phyloP scores from a whole-genome alignment of 2,797 vertebrate genomes.

The Rhodeus uyekii region DNA sequence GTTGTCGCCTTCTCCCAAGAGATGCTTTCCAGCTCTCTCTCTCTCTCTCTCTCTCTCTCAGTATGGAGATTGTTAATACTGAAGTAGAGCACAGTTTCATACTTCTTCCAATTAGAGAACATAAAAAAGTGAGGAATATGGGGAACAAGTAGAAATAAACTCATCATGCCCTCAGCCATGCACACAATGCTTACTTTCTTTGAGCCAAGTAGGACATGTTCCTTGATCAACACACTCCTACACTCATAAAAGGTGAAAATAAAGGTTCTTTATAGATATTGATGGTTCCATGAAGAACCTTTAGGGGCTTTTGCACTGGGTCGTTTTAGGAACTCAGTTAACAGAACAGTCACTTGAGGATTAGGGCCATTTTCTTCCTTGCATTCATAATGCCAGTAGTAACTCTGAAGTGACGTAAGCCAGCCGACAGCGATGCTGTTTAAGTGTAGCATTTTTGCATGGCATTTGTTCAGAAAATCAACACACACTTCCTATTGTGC shows the following conservation, averaged over 20 bases:
- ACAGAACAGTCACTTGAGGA: too few species aligned
- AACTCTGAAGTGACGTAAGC: too few species aligned
- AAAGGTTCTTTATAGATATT: background rate
- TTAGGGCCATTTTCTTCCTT: too few species aligned
- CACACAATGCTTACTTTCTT: background rate
- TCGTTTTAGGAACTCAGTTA: background rate
- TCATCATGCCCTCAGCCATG: conserved; percentile 13
- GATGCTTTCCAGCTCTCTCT: background rate
- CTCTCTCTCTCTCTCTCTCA: background rate
- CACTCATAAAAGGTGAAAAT: background rate
- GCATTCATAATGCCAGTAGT: too few species aligned
- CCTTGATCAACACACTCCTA: background rate
- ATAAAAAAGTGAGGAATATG: conserved; percentile 27
- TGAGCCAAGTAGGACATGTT: conserved; percentile 20
- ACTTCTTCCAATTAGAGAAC: conserved; percentile 39
- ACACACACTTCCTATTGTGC: too few species aligned
- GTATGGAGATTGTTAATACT: conserved; percentile 16
- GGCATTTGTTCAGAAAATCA: too few species aligned
- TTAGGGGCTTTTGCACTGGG: background rate
- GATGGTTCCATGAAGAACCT: background rate
- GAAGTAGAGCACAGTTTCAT: conserved; percentile 21
- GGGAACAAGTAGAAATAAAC: conserved; percentile 20
- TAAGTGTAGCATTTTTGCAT: too few species aligned
- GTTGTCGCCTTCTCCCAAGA: conserved; percentile 33
- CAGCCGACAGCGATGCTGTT: too few species aligned